phyloP scores from a whole-genome alignment of 1,140 invertebrate genomes.

The Ceratosolen fusciceps region DNA sequence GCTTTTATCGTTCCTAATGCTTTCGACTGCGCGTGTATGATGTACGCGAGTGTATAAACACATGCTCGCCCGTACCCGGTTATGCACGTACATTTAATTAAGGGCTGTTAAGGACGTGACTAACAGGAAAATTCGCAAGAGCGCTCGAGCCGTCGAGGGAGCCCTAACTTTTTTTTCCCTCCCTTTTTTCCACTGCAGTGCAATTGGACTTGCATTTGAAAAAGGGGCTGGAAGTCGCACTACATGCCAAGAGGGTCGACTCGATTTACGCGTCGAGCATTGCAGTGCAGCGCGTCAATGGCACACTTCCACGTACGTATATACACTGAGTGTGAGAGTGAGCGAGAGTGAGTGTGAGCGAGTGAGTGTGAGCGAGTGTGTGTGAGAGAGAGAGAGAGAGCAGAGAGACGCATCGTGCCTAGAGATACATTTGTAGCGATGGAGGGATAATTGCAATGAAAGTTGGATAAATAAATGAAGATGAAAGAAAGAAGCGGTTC shows the following conservation, averaged over 20 bases:
- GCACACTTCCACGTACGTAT: background rate
- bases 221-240: background rate
- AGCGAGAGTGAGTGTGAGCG: no score
- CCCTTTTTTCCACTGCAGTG: background rate
- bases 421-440: background rate
- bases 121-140: background rate
- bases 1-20: slow-evolving; percentile 13
- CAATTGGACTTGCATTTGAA: background rate
- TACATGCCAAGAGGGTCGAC: background rate
- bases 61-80: no score
- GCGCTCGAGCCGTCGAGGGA: background rate
- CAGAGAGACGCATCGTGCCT: no score
- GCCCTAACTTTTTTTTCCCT: background rate
- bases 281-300: background rate
- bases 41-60: no score
- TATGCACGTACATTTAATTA: slow-evolving; percentile 13
- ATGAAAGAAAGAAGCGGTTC: no score
- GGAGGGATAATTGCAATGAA: no score
- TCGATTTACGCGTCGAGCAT: background rate
- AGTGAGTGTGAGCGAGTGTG: no score
- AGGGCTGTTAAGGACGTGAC: background rate
- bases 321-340: no score
- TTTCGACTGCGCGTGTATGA: background rate
- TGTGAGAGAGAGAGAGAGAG: no score
- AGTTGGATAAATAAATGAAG: no score